Conservation (phyloP, 2,888 invertebrate species). For the Oscheius sp. region DNA sequence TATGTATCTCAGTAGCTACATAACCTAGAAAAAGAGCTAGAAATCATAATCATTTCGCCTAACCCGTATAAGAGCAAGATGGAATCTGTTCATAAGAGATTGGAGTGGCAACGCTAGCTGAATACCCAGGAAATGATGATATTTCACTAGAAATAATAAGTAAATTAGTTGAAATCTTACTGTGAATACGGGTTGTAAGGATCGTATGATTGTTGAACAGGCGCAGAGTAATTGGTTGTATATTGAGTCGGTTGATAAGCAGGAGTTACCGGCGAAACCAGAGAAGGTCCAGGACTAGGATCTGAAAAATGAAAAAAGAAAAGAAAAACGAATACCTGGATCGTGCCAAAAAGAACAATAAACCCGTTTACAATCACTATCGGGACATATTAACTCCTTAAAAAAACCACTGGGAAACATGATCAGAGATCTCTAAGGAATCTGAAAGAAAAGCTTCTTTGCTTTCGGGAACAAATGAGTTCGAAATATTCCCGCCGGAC, state of each 20-base stretch:
- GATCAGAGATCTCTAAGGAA: background rate
- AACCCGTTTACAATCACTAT: background rate
- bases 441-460: background rate
- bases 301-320: background rate
- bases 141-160: background rate
- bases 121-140: conserved; percentile 10
- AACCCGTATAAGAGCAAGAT: background rate
- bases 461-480: no score
- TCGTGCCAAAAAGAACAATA: conserved; percentile 30
- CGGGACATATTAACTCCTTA: conserved; percentile 26
- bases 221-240: no score
- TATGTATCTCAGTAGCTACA: background rate
- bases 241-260: background rate
- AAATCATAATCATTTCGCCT: no score
- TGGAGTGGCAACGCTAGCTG: background rate
- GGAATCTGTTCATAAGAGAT: background rate
- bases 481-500: no score
- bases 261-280: background rate
- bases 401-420: conserved; percentile 30
- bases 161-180: no score
- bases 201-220: background rate
- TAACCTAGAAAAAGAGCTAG: background rate
- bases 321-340: conserved; percentile 5
- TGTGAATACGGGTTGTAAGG: conserved; percentile 1
- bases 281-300: background rate